Evolutionary conservation across 2,797 vertebrate genomes (phyloP).

Genomic region (Trichosurus vulpecula): DNA sequence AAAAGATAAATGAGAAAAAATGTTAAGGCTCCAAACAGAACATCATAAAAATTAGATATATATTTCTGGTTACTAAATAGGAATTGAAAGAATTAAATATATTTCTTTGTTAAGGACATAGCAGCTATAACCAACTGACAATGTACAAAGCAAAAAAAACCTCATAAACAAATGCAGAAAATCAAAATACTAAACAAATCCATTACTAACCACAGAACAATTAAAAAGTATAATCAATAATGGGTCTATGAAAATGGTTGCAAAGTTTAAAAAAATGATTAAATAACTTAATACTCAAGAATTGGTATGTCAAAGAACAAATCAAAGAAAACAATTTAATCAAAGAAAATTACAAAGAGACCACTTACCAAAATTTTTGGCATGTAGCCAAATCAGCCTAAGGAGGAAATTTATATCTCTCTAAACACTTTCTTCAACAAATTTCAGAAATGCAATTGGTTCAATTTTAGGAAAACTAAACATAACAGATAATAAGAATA

Average conservation of each 20-base stretch:
- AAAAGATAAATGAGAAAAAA: not conserved
- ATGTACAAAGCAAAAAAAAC: not conserved
- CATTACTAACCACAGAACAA: conserved; percentile 34
- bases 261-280: not conserved
- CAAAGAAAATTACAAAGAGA: conserved; percentile 41
- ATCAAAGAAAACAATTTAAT: not conserved
- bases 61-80: not conserved
- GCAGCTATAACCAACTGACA: not conserved
- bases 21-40: not conserved
- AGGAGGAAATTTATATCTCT: not conserved
- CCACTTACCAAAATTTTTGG: conserved; percentile 36
- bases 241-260: conserved; percentile 25
- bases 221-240: conserved; percentile 51
- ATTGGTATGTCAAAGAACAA: conserved; percentile 29
- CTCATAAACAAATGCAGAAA: conserved; percentile 42
- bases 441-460: not conserved
- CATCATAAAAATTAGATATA: not conserved
- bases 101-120: not conserved
- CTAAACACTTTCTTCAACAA: conserved; percentile 33
- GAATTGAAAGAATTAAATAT: not conserved
- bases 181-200: conserved; percentile 34
- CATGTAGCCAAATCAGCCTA: conserved; percentile 1
- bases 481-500: not conserved
- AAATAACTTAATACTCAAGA: conserved; percentile 51
- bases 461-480: not conserved